Base-by-base conservation (phyloP, 2,888 invertebrate genomes). In the Euspilapteryx auroguttella region DNA sequence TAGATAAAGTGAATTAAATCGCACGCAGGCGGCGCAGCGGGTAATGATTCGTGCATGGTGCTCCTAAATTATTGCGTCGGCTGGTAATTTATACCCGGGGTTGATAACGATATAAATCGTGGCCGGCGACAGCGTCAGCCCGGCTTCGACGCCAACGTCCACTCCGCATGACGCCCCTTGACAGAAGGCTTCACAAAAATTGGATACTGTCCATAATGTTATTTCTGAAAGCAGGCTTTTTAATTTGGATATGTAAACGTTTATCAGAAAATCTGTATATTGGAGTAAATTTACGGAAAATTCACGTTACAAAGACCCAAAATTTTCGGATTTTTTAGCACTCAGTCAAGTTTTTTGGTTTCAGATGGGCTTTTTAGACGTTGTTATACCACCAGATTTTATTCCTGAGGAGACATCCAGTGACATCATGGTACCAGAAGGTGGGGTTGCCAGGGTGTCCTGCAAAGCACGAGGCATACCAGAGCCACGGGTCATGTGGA, bases 301-400 rank as follows among this genome's bases (percentile, higher is more conserved):
- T n/a, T n/a, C n/a, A n/a, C n/a, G n/a, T n/a, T n/a, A n/a, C n/a
- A n/a, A n/a, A n/a, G n/a, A n/a, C n/a, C n/a, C n/a, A n/a, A n/a
- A n/a, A n/a, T n/a, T n/a, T n/a, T n/a, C n/a, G n/a, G n/a, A n/a
- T n/a, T n/a, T n/a, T n/a, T n/a, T n/a, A n/a, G n/a, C n/a, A n/a
- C n/a, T n/a, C n/a, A n/a, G n/a, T n/a, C n/a, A n/a, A 14, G 3
- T 14, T 30, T 32, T 40, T 30, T 35, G 13, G 30, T 66, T 64
- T 7, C 68, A 92, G 93, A 86, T 89, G 66, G 92, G 90, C 15
- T 83, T 81, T 55, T 73, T 94, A 41, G 87, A 91, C 39, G 91
- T 94, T 29, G 89, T 91, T 14, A 85, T 94, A 38, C 92, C 94
- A 17, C 94, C 95, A n/a, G 91, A 94, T 59, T 93, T 95, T 47